A percentile compares a stretch with the other conserved stretches of the same genome.
These are phyloP conservation scores for Chaetogeoica ovagalla DNA, from an alignment of 2,888 invertebrate species.

Conservation along the genomic window DNA sequence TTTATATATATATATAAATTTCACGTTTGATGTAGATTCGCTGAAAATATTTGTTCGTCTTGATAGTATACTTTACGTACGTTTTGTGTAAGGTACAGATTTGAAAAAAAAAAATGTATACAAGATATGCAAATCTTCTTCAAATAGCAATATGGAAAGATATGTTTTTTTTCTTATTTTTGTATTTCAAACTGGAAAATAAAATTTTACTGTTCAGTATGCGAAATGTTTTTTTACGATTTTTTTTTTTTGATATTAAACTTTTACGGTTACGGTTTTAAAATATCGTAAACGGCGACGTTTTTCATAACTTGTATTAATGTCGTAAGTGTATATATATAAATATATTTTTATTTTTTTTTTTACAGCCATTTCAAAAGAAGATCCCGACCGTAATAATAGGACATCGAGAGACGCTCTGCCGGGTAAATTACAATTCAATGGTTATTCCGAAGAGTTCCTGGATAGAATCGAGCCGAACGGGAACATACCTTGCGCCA, in stretches of 20 bases:
- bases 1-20: too few species aligned
- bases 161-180: slow-evolving; percentile 21
- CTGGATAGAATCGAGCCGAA: slow-evolving; percentile 90
- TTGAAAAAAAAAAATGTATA: slow-evolving; percentile 8
- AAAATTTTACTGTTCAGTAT: slow-evolving; percentile 26
- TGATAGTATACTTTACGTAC: neutral
- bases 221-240: slow-evolving; percentile 34
- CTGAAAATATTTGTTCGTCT: neutral
- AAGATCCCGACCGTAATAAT: slow-evolving; percentile 75
- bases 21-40: neutral
- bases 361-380: slow-evolving; percentile 85
- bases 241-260: slow-evolving; percentile 15
- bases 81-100: neutral
- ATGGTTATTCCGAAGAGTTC: slow-evolving; percentile 92
- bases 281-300: neutral
- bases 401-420: slow-evolving; percentile 58
- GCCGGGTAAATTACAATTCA: slow-evolving; percentile 78
- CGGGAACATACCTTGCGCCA: slow-evolving; percentile 77
- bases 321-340: neutral
- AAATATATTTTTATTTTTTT: slow-evolving; percentile 51
- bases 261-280: slow-evolving; percentile 14
- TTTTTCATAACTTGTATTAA: slow-evolving; percentile 42
- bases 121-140: slow-evolving; percentile 26
- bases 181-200: neutral
- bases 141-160: slow-evolving; percentile 8